phyloP scores from a whole-genome alignment of 2,797 vertebrate species.

The Neosilurus hyrtlii region DNA sequence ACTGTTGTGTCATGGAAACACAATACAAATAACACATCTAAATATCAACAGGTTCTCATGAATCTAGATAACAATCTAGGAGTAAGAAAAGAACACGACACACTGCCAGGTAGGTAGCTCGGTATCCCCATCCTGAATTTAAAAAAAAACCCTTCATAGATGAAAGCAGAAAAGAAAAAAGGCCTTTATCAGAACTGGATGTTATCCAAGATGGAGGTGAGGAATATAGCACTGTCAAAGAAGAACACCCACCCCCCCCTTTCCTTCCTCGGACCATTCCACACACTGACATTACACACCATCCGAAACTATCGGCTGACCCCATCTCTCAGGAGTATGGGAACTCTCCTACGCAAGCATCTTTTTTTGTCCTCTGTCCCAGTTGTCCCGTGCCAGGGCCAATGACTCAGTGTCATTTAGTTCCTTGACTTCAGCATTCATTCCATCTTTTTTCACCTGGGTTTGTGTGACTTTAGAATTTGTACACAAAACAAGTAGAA shows the following conservation, averaged over 20 bases:
- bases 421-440: background rate
- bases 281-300: constrained; percentile 39
- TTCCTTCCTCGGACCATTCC: constrained; percentile 28
- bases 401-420: background rate
- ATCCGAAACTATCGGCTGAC: constrained; percentile 40
- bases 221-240: constrained; percentile 12
- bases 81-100: constrained; percentile 30
- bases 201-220: constrained; percentile 22
- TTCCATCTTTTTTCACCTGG: background rate
- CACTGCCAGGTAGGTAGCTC: constrained; percentile 12
- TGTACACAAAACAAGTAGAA: too few relatives aligned
- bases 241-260: background rate
- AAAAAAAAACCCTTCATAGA: constrained; percentile 35
- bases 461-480: background rate
- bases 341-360: constrained; percentile 56
- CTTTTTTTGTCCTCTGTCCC: constrained; percentile 20
- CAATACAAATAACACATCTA: constrained; percentile 18
- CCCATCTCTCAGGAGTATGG: constrained; percentile 53
- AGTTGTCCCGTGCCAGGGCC: background rate
- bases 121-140: constrained; percentile 15
- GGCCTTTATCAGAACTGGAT: constrained; percentile 47
- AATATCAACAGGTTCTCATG: constrained; percentile 35
- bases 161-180: constrained; percentile 45
- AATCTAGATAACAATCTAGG: constrained; percentile 21
- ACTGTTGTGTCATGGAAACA: constrained; percentile 16